A percentile compares a stretch with the other conserved stretches of the same genome.
These are phyloP conservation scores for Eucera pruinosa DNA, from an alignment of 2,888 invertebrate species.

Conservation along the genomic window DNA sequence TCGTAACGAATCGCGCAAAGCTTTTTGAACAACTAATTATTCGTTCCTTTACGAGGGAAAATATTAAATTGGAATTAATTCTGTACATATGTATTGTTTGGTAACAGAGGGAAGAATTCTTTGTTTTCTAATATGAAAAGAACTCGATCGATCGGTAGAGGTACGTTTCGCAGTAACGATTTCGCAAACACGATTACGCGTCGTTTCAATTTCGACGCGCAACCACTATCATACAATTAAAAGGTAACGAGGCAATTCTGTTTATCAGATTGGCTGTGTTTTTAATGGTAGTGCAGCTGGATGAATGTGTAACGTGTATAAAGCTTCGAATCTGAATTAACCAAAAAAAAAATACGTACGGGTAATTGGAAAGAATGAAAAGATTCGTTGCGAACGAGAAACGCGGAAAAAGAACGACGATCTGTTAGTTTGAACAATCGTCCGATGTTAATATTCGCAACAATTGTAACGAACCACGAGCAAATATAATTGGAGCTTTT, in stretches of 20 bases:
- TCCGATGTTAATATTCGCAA: too few relatives aligned
- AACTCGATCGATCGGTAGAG: constrained; percentile 24
- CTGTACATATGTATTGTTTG: too few relatives aligned
- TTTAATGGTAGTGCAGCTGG: too few relatives aligned
- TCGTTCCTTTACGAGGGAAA: too few relatives aligned
- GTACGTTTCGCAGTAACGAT: constrained; percentile 20
- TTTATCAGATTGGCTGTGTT: constrained; percentile 24
- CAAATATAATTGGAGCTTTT: background rate
- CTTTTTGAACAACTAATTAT: too few relatives aligned
- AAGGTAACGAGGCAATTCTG: constrained; percentile 37
- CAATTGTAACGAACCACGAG: background rate
- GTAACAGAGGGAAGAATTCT: too few relatives aligned
- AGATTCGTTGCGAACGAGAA: background rate
- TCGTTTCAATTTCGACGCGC: constrained; percentile 26
- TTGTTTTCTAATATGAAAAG: too few relatives aligned
- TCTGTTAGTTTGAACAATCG: too few relatives aligned
- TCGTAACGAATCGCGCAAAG: background rate
- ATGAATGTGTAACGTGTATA: too few relatives aligned
- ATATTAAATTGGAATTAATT: too few relatives aligned
- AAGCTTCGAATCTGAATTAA: background rate
- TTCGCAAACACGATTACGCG: constrained; percentile 36
- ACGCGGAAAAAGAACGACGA: background rate
- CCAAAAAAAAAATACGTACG: background rate
- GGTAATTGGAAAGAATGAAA: background rate
- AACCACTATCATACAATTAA: constrained; percentile 36